A percentile compares a stretch with the other conserved stretches of the same genome.
phyloP scores from a whole-genome alignment of 2,888 invertebrate species.

The Synergus umbraculus region DNA sequence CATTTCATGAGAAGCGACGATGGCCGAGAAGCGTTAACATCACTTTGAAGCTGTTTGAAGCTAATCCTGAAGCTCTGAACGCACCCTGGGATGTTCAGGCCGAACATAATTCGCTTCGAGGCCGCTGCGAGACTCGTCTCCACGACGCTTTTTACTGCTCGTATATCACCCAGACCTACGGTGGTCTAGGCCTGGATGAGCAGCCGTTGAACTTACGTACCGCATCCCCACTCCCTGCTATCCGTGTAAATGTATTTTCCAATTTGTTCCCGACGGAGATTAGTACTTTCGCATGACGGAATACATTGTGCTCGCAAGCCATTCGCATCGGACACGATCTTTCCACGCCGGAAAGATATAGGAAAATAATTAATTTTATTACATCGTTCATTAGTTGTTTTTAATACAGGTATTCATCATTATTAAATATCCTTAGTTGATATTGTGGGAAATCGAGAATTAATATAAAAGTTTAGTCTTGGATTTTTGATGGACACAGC shows the following conservation, averaged over 20 bases:
- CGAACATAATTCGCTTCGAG: slow-evolving; percentile 36
- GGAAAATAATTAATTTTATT: slow-evolving; percentile 33
- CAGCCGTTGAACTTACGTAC: slow-evolving; percentile 3
- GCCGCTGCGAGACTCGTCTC: slow-evolving; percentile 48
- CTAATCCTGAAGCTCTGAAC: slow-evolving; percentile 51
- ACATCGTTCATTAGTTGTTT: slow-evolving; percentile 37
- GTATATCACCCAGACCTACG: slow-evolving; percentile 61
- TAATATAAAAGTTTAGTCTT: no score
- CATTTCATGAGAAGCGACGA: slow-evolving; percentile 49
- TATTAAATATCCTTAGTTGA: neutral
- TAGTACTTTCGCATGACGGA: slow-evolving; percentile 23
- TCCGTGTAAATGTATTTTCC: slow-evolving; percentile 41
- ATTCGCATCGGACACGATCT: neutral
- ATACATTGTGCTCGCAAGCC: slow-evolving; percentile 16
- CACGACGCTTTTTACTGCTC: slow-evolving; percentile 66
- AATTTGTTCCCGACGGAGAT: slow-evolving; percentile 42
- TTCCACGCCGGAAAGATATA: slow-evolving; percentile 20
- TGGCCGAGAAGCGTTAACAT: slow-evolving; percentile 53
- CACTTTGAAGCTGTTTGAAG: slow-evolving; percentile 59
- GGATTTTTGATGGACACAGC: no score
- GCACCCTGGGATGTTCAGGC: slow-evolving; percentile 13
- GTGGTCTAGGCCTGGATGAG: slow-evolving; percentile 45
- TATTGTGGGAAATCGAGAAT: neutral
- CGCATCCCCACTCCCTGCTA: slow-evolving; percentile 1
- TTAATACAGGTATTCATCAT: neutral